Conservation (phyloP, 2,888 invertebrate genomes). For the Marasmarcha lunaedactyla region DNA sequence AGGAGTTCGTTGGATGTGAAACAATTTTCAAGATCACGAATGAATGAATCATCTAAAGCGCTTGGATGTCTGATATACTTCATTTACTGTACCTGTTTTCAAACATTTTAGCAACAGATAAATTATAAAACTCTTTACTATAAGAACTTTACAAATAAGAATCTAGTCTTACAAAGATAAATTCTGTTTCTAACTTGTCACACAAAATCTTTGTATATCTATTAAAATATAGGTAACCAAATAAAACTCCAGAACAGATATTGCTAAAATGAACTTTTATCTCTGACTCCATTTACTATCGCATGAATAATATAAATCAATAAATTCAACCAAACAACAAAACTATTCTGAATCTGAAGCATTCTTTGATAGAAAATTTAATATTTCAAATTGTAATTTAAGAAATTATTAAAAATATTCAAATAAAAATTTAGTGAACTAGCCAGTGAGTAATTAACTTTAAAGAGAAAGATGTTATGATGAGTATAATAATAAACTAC, state of each 20-base stretch:
- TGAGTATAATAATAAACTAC: constrained; percentile 51
- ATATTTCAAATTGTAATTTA: constrained; percentile 54
- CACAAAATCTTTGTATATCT: background rate
- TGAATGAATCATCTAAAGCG: no score
- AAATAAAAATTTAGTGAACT: constrained; percentile 64
- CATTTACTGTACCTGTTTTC: no score
- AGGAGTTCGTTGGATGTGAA: no score
- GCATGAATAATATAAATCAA: no score
- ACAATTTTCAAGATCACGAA: no score
- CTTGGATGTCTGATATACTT: no score
- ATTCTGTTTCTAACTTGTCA: constrained; percentile 3
- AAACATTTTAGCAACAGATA: no score
- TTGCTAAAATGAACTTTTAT: background rate
- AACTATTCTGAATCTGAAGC: constrained; percentile 40
- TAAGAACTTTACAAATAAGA: background rate
- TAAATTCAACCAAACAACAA: no score
- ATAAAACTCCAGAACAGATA: no score
- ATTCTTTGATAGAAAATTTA: constrained; percentile 46
- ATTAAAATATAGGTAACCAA: no score
- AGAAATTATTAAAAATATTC: constrained; percentile 61
- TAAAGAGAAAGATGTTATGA: constrained; percentile 64
- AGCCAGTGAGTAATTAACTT: constrained; percentile 49
- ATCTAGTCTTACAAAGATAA: background rate
- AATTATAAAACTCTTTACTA: background rate
- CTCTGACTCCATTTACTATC: no score